A percentile compares a stretch with the other conserved stretches of the same genome.
Evolutionary conservation across 2,113 vertebrate species (phyloP).

Genomic region (Eolophus roseicapilla): DNA sequence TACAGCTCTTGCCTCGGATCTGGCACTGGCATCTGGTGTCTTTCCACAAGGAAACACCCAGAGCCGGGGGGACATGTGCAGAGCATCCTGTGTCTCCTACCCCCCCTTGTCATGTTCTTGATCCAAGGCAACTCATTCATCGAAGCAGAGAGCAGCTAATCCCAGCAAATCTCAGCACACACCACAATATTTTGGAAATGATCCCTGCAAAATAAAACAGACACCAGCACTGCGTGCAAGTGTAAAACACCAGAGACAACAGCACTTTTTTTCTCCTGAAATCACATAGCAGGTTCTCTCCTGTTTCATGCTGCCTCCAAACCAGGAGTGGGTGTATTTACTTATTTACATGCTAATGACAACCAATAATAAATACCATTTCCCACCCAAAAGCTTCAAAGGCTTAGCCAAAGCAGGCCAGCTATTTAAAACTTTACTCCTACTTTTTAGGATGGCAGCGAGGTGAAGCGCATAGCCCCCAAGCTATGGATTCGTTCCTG

Average conservation of each 20-base stretch:
- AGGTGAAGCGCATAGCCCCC: neutral
- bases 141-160: neutral
- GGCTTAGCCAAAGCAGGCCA: neutral
- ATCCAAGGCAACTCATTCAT: slow-evolving; percentile 5
- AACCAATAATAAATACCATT: neutral
- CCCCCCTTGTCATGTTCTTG: neutral
- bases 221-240: neutral
- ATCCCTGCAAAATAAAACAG: neutral
- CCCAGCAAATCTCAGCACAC: neutral
- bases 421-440: neutral
- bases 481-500: neutral
- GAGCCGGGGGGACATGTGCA: slow-evolving; percentile 16
- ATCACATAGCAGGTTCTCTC: neutral
- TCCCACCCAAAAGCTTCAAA: slow-evolving; percentile 17
- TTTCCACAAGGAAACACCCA: slow-evolving; percentile 1
- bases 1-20: neutral
- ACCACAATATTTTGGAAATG: neutral
- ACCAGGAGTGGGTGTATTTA: slow-evolving; percentile 25
- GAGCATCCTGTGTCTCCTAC: neutral
- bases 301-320: neutral
- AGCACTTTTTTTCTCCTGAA: neutral
- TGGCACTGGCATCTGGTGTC: slow-evolving; percentile 23
- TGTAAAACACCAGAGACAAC: neutral
- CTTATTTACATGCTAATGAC: slow-evolving; percentile 5
- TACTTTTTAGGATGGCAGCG: neutral